Percentiles rank a stretch among this genome's conserved stretches.
These are phyloP conservation scores for Silurus meridionalis DNA, from an alignment of 2,113 vertebrate genomes.

Conservation along the genomic window DNA sequence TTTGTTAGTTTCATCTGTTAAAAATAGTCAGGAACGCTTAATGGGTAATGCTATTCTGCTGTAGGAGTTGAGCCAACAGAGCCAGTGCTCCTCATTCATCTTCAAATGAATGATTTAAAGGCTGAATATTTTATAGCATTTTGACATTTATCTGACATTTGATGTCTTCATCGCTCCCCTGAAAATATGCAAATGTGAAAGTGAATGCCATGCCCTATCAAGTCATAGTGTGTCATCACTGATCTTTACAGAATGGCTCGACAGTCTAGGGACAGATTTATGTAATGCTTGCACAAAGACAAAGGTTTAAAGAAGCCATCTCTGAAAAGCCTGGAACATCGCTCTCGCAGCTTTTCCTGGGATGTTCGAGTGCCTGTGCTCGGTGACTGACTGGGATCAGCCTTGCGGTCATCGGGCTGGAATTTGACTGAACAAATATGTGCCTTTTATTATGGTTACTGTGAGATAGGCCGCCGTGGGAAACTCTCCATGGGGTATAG, in stretches of 20 bases:
- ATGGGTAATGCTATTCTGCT: conserved; percentile 28
- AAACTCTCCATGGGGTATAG: conserved; percentile 51
- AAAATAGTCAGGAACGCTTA: conserved; percentile 37
- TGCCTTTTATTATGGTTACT: conserved; percentile 52
- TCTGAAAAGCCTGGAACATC: conserved; percentile 10
- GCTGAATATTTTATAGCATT: conserved; percentile 59
- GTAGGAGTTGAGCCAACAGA: conserved; percentile 31
- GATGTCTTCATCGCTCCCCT: conserved; percentile 53
- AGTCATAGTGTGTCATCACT: conserved; percentile 50
- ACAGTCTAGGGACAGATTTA: conserved; percentile 39
- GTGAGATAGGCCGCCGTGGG: conserved; percentile 43
- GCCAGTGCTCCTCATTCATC: conserved; percentile 34
- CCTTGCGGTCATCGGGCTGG: conserved; percentile 33
- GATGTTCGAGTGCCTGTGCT: neutral
- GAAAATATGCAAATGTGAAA: conserved; percentile 55
- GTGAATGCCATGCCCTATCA: conserved; percentile 46
- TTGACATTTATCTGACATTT: conserved; percentile 61
- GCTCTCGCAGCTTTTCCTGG: neutral
- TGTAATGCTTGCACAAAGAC: conserved; percentile 32
- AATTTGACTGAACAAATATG: conserved; percentile 53
- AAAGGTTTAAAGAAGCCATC: conserved; percentile 12
- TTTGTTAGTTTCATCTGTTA: conserved; percentile 31
- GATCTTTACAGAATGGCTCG: conserved; percentile 53
- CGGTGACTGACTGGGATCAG: conserved; percentile 9
- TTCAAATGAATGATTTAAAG: conserved; percentile 54